phyloP scores from a whole-genome alignment of 2,797 vertebrate genomes.

The Danio tinwini region DNA sequence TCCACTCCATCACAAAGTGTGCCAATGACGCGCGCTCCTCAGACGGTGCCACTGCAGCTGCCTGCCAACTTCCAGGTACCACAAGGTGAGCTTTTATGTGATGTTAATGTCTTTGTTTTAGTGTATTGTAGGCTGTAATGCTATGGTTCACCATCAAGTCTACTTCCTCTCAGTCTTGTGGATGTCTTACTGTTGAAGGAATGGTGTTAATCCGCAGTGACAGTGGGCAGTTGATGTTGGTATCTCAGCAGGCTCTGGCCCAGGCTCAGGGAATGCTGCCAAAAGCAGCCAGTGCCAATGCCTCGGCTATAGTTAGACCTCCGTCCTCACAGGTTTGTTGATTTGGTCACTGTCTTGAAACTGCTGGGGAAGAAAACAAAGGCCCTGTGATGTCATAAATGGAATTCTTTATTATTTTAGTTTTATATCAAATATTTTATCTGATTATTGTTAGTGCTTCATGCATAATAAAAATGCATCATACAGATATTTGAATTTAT shows the following conservation, averaged over 20 bases:
- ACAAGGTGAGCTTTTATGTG: constrained; percentile 65
- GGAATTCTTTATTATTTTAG: too few species aligned
- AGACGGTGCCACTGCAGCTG: constrained; percentile 66
- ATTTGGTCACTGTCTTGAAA: background rate
- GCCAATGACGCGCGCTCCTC: constrained; percentile 58
- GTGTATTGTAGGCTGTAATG: background rate
- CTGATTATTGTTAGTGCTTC: too few species aligned
- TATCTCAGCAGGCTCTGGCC: constrained; percentile 89
- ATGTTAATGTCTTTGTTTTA: background rate
- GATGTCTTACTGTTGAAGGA: constrained; percentile 73
- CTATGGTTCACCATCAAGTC: background rate
- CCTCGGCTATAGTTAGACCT: constrained; percentile 53
- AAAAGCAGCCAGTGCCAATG: constrained; percentile 54
- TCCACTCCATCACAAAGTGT: constrained; percentile 58
- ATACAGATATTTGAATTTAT: too few species aligned
- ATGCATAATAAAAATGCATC: too few species aligned
- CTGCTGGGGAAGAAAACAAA: background rate
- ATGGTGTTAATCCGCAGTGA: constrained; percentile 92
- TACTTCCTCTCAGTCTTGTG: background rate
- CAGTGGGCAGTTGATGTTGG: constrained; percentile 91
- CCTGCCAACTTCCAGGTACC: constrained; percentile 78
- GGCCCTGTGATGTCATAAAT: background rate
- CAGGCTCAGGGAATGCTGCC: constrained; percentile 70
- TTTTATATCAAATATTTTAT: too few species aligned
- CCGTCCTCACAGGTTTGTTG: constrained; percentile 68